These are phyloP conservation scores for Lithodes maja DNA, from an alignment of 2,888 invertebrate species.

Conservation along the genomic window DNA sequence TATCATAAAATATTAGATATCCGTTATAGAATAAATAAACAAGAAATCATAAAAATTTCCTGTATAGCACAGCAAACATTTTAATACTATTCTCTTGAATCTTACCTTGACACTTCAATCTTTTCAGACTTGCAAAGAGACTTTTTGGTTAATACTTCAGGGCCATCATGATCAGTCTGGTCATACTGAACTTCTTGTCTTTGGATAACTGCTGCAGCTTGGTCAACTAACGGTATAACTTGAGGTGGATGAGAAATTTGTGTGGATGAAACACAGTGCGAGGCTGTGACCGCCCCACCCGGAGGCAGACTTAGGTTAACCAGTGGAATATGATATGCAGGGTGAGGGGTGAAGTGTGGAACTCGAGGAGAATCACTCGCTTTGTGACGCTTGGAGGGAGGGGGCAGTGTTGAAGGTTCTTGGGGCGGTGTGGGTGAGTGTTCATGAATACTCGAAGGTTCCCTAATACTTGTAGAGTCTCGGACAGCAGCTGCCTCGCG, in stretches of 20 bases:
- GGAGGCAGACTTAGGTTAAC: conserved; percentile 49
- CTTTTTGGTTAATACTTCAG: conserved; percentile 26
- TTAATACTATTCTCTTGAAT: background rate
- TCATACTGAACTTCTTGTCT: conserved; percentile 40
- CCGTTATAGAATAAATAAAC: too few relatives aligned
- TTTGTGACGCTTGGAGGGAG: conserved; percentile 43
- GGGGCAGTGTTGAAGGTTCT: conserved; percentile 27
- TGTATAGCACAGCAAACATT: too few relatives aligned
- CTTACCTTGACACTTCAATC: conserved; percentile 49
- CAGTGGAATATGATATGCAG: conserved; percentile 59
- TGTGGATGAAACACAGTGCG: conserved; percentile 37
- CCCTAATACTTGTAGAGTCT: conserved; percentile 35
- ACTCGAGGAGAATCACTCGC: conserved; percentile 33
- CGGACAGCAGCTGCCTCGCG: conserved; percentile 58
- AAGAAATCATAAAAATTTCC: too few relatives aligned
- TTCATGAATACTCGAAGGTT: background rate
- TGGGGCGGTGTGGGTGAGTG: conserved; percentile 13
- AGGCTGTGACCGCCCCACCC: conserved; percentile 36
- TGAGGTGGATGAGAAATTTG: conserved; percentile 40
- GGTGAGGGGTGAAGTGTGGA: conserved; percentile 44
- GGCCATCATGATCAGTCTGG: conserved; percentile 38
- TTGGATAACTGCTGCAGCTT: conserved; percentile 22
- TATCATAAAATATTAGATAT: background rate
- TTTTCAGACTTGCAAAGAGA: conserved; percentile 48
- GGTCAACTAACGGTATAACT: conserved; percentile 22